Conservation (phyloP, 2,888 invertebrate genomes). For the Caenorhabditis imperialis region DNA sequence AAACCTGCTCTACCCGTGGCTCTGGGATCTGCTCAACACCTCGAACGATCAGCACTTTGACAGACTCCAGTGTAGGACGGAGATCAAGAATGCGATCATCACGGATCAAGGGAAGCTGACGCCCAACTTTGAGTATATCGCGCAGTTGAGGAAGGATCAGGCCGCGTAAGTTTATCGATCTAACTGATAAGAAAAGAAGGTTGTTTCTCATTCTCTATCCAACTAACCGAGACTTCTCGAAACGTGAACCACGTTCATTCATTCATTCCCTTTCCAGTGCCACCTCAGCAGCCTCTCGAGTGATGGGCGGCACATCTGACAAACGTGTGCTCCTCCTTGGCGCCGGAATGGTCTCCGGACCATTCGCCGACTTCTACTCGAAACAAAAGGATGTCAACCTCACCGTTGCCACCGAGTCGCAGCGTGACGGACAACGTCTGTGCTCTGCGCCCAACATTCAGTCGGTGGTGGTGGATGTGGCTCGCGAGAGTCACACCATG, state of each 20-base stretch:
- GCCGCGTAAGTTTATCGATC: slow-evolving; percentile 49
- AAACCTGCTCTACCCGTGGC: slow-evolving; percentile 89
- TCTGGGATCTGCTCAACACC: slow-evolving; percentile 85
- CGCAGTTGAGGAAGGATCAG: slow-evolving; percentile 84
- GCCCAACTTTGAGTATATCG: slow-evolving; percentile 93
- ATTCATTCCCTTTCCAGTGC: slow-evolving; percentile 80
- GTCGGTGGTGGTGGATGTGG: slow-evolving; percentile 88
- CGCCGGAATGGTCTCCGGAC: slow-evolving; percentile 93
- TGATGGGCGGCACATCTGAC: slow-evolving; percentile 79
- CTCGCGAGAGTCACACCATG: slow-evolving; percentile 84
- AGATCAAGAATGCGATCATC: slow-evolving; percentile 86
- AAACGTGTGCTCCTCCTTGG: slow-evolving; percentile 88
- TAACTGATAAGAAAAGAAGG: too few relatives aligned
- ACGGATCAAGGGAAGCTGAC: slow-evolving; percentile 94
- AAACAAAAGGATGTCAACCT: slow-evolving; percentile 83
- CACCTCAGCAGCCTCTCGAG: slow-evolving; percentile 85
- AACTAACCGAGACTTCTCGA: neutral
- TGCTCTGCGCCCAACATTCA: slow-evolving; percentile 85
- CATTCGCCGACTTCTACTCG: slow-evolving; percentile 93
- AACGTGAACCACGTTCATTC: neutral
- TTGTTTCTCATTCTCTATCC: neutral
- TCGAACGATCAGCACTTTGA: slow-evolving; percentile 73
- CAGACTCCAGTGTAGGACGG: slow-evolving; percentile 69
- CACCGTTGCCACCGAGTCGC: slow-evolving; percentile 85
- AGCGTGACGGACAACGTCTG: slow-evolving; percentile 90